A percentile compares a stretch with the other conserved stretches of the same genome.
phyloP scores from a whole-genome alignment of 2,888 invertebrate genomes.

The Marronus borbonicus region DNA sequence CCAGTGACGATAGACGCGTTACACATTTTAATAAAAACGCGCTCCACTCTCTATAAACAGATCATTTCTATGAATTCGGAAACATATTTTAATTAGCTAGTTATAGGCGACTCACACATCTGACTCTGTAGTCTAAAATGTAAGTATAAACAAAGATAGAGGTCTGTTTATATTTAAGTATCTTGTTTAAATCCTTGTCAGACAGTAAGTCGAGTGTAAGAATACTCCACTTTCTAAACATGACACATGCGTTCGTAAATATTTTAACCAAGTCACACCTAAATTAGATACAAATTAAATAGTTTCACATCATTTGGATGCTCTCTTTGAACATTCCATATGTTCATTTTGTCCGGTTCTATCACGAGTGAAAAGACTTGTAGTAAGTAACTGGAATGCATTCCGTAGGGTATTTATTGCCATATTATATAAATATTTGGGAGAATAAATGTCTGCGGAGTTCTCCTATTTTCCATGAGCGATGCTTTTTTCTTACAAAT shows the following conservation, averaged over 20 bases:
- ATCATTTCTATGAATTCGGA: not conserved
- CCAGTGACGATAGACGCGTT: too few species aligned
- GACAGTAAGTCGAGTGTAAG: conserved; percentile 45
- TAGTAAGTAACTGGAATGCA: conserved; percentile 7
- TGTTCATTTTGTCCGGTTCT: conserved; percentile 5
- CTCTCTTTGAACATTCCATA: conserved; percentile 5
- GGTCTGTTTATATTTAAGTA: conserved; percentile 42
- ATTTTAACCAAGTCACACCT: conserved; percentile 60
- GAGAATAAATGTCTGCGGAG: conserved; percentile 35
- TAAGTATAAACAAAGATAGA: conserved; percentile 18
- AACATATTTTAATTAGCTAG: conserved; percentile 16
- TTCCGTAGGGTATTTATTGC: conserved; percentile 19
- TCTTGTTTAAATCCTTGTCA: conserved; percentile 43
- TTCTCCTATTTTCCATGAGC: conserved; percentile 20
- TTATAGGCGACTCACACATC: not conserved
- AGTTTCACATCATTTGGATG: conserved; percentile 58
- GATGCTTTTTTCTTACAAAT: conserved; percentile 42
- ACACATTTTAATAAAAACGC: too few species aligned
- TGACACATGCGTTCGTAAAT: conserved; percentile 63
- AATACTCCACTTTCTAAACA: conserved; percentile 55
- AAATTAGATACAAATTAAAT: conserved; percentile 63
- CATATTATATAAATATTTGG: conserved; percentile 40
- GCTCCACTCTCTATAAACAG: too few species aligned
- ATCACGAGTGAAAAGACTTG: not conserved
- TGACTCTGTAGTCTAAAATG: conserved; percentile 1